Conservation (phyloP, 92 coral and sea anemone genomes). For the Porites divaricata region DNA sequence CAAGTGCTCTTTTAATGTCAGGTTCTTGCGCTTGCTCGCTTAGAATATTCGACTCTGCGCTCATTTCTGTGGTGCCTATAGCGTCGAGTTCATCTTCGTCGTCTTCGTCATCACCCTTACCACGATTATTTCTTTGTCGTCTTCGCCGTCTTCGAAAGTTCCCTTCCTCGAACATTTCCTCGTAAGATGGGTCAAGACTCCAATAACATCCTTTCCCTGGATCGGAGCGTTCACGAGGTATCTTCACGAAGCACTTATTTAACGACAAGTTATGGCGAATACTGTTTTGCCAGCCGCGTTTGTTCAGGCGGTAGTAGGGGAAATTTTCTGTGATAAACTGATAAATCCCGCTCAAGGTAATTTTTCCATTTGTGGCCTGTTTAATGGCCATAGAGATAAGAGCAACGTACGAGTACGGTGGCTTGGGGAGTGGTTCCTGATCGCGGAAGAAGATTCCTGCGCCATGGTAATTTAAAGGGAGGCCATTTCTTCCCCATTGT, state of each 20-base stretch:
- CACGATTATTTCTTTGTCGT: slow-evolving; percentile 44
- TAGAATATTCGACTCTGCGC: neutral
- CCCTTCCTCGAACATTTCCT: slow-evolving; percentile 98
- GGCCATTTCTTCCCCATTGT: slow-evolving; percentile 35
- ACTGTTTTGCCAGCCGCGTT: slow-evolving; percentile 99
- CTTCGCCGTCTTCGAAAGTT: slow-evolving; percentile 94
- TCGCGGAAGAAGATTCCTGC: slow-evolving; percentile 45
- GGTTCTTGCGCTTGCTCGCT: neutral
- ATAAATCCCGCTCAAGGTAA: slow-evolving; percentile 94
- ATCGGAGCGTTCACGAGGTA: slow-evolving; percentile 92
- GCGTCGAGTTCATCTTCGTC: slow-evolving; percentile 37
- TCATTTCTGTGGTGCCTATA: neutral
- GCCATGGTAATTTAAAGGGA: slow-evolving; percentile 43
- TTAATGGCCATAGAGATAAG: slow-evolving; percentile 99
- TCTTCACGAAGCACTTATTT: slow-evolving; percentile 95
- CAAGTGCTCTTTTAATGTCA: neutral
- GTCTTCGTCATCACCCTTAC: slow-evolving; percentile 25
- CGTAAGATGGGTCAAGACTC: slow-evolving; percentile 92
- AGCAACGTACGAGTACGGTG: slow-evolving; percentile 97
- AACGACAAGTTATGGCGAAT: slow-evolving; percentile 96
- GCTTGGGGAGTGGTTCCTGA: slow-evolving; percentile 88
- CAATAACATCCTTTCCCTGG: slow-evolving; percentile 99
- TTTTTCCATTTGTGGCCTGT: slow-evolving; percentile 87
- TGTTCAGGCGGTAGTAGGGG: slow-evolving; percentile 96
- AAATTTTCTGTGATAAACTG: slow-evolving; percentile 96